phyloP scores from a whole-genome alignment of 2,797 vertebrate genomes.

The Spondyliosoma cantharus region DNA sequence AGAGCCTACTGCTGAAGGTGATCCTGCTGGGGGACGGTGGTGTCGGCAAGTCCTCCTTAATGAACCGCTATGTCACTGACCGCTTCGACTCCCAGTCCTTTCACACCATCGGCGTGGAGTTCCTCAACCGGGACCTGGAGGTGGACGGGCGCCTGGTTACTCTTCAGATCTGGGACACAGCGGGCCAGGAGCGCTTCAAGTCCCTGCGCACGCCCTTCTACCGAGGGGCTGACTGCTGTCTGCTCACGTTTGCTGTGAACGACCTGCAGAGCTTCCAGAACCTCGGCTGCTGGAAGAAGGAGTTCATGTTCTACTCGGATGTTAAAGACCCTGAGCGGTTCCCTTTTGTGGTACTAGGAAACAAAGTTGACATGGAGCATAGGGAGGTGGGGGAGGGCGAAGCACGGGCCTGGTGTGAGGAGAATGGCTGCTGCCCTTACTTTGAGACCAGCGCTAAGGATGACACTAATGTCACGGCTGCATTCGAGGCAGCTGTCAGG shows the following conservation, averaged over 20 bases:
- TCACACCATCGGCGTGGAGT: slow-evolving; percentile 98
- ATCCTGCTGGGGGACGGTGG: slow-evolving; percentile 98
- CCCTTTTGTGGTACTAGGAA: slow-evolving; percentile 96
- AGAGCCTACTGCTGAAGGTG: slow-evolving; percentile 96
- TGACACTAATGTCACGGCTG: slow-evolving; percentile 95
- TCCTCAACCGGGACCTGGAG: slow-evolving; percentile 97
- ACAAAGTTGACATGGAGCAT: slow-evolving; percentile 95
- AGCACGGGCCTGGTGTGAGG: slow-evolving; percentile 93
- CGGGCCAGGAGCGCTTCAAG: slow-evolving; percentile 97
- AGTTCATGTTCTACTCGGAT: slow-evolving; percentile 96
- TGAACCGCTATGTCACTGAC: slow-evolving; percentile 99
- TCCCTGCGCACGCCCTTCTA: slow-evolving; percentile 97
- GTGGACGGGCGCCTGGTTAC: slow-evolving; percentile 95
- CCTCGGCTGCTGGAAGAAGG: slow-evolving; percentile 95
- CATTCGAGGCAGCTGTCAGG: slow-evolving; percentile 96
- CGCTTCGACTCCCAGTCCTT: slow-evolving; percentile 98
- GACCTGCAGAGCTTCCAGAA: slow-evolving; percentile 98
- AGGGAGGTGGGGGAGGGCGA: slow-evolving; percentile 93
- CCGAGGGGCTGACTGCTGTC: slow-evolving; percentile 96
- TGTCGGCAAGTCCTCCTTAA: slow-evolving; percentile 97
- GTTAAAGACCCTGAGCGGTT: slow-evolving; percentile 94
- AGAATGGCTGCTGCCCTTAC: slow-evolving; percentile 94
- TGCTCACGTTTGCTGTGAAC: slow-evolving; percentile 96
- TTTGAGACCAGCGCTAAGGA: slow-evolving; percentile 99
- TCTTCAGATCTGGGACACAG: slow-evolving; percentile 99